Conservation (phyloP, 2,888 invertebrate genomes). For the Tuberolachnus salignus region DNA sequence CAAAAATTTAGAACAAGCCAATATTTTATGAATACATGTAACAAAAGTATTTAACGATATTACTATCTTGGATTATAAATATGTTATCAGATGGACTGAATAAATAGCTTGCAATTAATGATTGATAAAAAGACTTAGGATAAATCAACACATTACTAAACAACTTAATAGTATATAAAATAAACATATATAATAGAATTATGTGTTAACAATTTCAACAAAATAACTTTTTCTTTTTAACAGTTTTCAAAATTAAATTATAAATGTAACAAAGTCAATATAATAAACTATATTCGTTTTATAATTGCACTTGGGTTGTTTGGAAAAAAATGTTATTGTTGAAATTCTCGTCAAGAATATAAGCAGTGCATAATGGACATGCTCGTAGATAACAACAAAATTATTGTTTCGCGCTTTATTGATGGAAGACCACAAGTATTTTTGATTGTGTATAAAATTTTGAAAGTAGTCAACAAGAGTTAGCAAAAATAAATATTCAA, state of each 20-base stretch:
- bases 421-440: not conserved
- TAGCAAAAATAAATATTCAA: not conserved
- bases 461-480: not conserved
- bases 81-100: not conserved
- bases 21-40: not conserved
- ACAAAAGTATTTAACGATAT: not conserved
- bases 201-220: conserved; percentile 8
- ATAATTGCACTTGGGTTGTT: conserved; percentile 36
- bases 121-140: not conserved
- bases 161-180: not conserved
- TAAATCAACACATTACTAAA: not conserved
- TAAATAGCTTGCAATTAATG: conserved; percentile 16
- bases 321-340: not conserved
- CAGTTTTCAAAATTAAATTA: conserved; percentile 18
- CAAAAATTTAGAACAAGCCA: not conserved
- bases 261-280: conserved; percentile 26
- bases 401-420: not conserved
- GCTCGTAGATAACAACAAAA: not conserved
- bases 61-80: not conserved
- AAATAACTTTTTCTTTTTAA: not conserved
- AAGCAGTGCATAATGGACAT: not conserved
- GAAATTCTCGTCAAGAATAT: not conserved
- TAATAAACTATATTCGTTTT: not conserved
- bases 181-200: conserved; percentile 9
- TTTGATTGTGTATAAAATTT: not conserved